A percentile compares a stretch with the other conserved stretches of the same genome.
Conservation (phyloP, 2,113 vertebrate species). For the Poecilia latipinna region DNA sequence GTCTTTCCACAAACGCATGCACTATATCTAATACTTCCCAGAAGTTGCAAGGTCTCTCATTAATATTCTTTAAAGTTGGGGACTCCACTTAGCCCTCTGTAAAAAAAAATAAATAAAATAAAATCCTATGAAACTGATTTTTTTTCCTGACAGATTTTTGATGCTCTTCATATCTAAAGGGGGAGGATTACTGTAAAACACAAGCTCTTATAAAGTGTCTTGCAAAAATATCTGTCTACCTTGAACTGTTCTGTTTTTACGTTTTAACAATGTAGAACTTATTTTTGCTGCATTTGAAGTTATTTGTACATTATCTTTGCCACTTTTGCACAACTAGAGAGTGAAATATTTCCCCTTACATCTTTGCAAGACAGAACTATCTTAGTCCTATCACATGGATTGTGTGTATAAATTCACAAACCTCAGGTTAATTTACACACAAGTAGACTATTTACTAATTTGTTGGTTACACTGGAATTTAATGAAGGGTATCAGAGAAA, state of each 20-base stretch:
- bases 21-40: constrained; percentile 36
- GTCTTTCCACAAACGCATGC: constrained; percentile 11
- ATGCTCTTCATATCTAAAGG: constrained; percentile 47
- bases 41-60: constrained; percentile 55
- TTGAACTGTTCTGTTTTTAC: too few species aligned
- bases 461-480: too few species aligned
- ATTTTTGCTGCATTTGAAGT: too few species aligned
- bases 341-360: too few species aligned
- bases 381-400: neutral
- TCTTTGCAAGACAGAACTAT: too few species aligned
- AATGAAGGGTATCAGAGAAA: too few species aligned
- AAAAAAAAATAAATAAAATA: neutral
- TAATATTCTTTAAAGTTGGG: constrained; percentile 51
- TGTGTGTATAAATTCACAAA: neutral
- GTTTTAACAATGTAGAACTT: too few species aligned
- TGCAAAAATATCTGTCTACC: too few species aligned
- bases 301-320: too few species aligned
- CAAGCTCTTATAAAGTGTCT: neutral
- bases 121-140: constrained; percentile 21
- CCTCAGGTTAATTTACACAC: neutral
- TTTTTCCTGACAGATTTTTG: constrained; percentile 37
- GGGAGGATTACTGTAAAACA: constrained; percentile 13
- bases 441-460: neutral
- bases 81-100: constrained; percentile 28
- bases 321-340: too few species aligned